Base-by-base conservation (phyloP, 2,797 vertebrate genomes). In the Garrulus glandarius region DNA sequence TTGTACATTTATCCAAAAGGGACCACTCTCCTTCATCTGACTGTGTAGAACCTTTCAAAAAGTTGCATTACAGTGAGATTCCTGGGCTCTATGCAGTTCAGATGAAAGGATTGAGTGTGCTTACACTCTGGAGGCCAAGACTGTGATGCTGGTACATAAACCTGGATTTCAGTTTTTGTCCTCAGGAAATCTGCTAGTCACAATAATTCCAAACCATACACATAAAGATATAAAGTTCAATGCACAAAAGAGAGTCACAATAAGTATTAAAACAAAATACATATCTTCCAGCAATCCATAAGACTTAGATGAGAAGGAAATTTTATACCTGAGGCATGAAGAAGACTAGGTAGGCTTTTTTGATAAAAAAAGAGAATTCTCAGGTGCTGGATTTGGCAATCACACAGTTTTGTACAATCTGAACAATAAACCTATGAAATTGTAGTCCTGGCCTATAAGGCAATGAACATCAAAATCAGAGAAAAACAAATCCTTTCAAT, bases 211-310 rank as follows among this genome's bases (percentile, higher is more conserved):
- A 72, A 90, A 84, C 44, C 34, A 32, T n/a, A 74, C 37, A 59
- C 36, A 1, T 36, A 87, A 76, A 91, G 87, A 78, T 71, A 81
- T 7, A 89, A 94, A 96, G 85, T 96, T 95, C 93, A 94, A 87
- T 95, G 80, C 87, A 95, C 83, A 91, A 72, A 96, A 95, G 83
- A 93, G 83, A 92, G 75, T 87, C 80, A 44, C 75, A 87, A 5
- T 90, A 95, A 90, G 67, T 71, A 92, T 90, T 93, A 95, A 94
- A 92, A 87, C 70, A 93, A 92, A 95, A 92, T 85, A 96, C 63
- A 43, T 26, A 85, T 94, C 87, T 89, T 87, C 92, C 72, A 94
- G 85, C 88, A 93, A 94, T 90, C 89, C 30, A 19, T 87, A 96
- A 94, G 82, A 86, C 72, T 88, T 86, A 82, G 92, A 96, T 76